Percentiles rank a stretch among this genome's conserved stretches.
These are phyloP conservation scores for Carcina quercana DNA, from an alignment of 2,888 invertebrate genomes.

Conservation along the genomic window DNA sequence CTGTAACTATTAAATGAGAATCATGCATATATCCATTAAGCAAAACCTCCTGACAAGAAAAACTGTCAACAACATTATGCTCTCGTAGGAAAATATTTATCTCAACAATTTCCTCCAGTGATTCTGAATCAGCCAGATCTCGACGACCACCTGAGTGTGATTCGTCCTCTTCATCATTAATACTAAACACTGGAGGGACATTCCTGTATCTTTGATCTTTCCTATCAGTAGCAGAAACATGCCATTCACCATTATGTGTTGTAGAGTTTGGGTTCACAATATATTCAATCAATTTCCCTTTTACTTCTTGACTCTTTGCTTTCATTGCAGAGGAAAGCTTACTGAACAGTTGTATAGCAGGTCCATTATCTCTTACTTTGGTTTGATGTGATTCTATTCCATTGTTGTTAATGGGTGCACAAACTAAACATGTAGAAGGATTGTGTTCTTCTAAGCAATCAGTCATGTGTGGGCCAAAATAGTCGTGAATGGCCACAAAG, in stretches of 20 bases:
- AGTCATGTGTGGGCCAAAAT: conserved; percentile 86
- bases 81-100: conserved; percentile 87
- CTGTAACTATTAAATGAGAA: conserved; percentile 90
- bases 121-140: conserved; percentile 74
- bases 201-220: conserved; percentile 92
- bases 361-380: conserved; percentile 48
- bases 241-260: conserved; percentile 77
- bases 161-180: conserved; percentile 85
- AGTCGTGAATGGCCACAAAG: conserved; percentile 88
- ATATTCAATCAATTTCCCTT: conserved; percentile 93
- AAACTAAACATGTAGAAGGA: conserved; percentile 85
- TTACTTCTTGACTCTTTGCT: conserved; percentile 92
- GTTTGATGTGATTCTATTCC: conserved; percentile 32
- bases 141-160: conserved; percentile 43
- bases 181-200: conserved; percentile 94
- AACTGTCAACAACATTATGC: conserved; percentile 88
- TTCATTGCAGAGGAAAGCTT: conserved; percentile 92
- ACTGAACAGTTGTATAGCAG: conserved; percentile 82
- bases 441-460: conserved; percentile 91
- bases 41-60: conserved; percentile 94
- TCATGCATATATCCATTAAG: conserved; percentile 92
- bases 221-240: conserved; percentile 88
- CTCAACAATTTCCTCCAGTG: conserved; percentile 83
- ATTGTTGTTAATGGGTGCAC: conserved; percentile 71
- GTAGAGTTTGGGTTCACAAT: conserved; percentile 89